Evolutionary conservation across 1,140 invertebrate species (phyloP).

Genomic region (Zaprionus gabonicus): DNA sequence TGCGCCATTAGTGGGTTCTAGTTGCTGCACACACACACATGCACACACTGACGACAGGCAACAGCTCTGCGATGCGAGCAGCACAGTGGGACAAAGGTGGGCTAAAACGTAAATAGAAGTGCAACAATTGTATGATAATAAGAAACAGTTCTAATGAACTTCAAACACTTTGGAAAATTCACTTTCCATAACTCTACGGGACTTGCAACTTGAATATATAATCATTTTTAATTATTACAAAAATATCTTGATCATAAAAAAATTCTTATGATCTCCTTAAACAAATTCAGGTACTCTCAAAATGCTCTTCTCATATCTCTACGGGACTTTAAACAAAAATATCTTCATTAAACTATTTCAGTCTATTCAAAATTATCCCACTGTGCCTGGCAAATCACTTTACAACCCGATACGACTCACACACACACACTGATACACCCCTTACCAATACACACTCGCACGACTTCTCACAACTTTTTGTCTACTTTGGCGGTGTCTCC

Average conservation of each 20-base stretch:
- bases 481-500: constrained; percentile 41
- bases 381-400: constrained; percentile 33
- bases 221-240: too few species aligned
- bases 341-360: background rate
- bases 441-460: background rate
- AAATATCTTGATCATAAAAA: background rate
- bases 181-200: too few species aligned
- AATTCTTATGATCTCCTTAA: background rate
- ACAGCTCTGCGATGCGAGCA: constrained; percentile 8
- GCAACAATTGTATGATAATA: too few species aligned
- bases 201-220: too few species aligned
- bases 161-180: too few species aligned
- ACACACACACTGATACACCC: background rate
- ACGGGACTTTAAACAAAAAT: background rate
- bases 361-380: background rate
- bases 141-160: too few species aligned
- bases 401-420: background rate
- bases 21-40: constrained; percentile 13
- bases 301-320: background rate
- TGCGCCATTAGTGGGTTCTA: constrained; percentile 51
- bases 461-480: constrained; percentile 47
- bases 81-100: background rate
- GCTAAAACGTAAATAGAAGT: background rate
- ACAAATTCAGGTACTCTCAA: background rate
- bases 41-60: constrained; percentile 6